Percentiles rank a stretch among this genome's conserved stretches.
Conservation (phyloP, 2,797 vertebrate species). For the Chaetophractus vellerosus region DNA sequence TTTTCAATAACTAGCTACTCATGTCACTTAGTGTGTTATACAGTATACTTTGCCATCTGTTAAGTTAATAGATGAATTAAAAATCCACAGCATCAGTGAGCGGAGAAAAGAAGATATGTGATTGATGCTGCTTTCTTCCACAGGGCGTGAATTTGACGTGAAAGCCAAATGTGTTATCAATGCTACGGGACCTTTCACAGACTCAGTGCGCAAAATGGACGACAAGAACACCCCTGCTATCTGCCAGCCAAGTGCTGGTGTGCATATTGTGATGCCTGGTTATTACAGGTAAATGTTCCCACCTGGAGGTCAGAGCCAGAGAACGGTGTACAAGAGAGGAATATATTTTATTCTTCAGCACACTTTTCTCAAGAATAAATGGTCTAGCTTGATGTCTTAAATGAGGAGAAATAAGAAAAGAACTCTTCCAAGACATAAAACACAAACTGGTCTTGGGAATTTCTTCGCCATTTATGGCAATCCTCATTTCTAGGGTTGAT, state of each 20-base stretch:
- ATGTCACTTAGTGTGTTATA: constrained; percentile 21
- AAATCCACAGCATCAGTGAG: constrained; percentile 92
- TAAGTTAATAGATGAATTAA: constrained; percentile 94
- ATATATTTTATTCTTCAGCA: not conserved
- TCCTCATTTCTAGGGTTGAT: too few relatives aligned
- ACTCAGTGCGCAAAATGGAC: too few relatives aligned
- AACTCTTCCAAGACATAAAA: constrained; percentile 1
- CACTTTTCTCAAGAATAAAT: not conserved
- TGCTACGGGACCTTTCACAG: too few relatives aligned
- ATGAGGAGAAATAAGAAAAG: constrained; percentile 20
- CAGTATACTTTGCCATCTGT: constrained; percentile 91
- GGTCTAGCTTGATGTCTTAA: not conserved
- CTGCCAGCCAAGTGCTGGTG: constrained; percentile 62
- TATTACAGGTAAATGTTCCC: constrained; percentile 95
- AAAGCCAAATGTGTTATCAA: too few relatives aligned
- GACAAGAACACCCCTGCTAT: too few relatives aligned
- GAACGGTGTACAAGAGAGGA: not conserved
- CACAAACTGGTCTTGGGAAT: not conserved
- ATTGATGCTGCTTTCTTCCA: constrained; percentile 96
- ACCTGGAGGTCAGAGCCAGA: rapidly evolving
- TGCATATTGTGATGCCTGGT: constrained; percentile 98
- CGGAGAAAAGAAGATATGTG: constrained; percentile 93
- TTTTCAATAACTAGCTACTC: constrained; percentile 41
- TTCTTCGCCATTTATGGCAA: not conserved
- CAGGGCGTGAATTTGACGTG: constrained; percentile 87